These are phyloP conservation scores for Lasioglossum malachurum DNA, from an alignment of 2,888 invertebrate genomes.

Conservation along the genomic window DNA sequence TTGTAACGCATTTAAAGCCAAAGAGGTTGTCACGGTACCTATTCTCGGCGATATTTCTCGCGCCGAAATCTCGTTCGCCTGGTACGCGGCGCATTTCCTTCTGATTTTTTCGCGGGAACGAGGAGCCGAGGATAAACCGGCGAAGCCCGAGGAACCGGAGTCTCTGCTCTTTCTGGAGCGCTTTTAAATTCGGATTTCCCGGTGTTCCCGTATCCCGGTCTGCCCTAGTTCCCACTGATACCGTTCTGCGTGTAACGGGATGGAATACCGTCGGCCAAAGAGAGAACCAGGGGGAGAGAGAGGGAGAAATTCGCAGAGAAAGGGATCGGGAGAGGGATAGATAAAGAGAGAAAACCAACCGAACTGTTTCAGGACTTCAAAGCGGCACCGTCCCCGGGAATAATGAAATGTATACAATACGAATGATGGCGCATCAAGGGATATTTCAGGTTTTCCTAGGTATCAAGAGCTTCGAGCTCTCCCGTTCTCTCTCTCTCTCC, in stretches of 20 bases:
- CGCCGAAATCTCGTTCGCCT: slow-evolving; percentile 7
- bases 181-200: slow-evolving; percentile 57
- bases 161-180: slow-evolving; percentile 47
- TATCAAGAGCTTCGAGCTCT: slow-evolving; percentile 23
- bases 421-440: slow-evolving; percentile 25
- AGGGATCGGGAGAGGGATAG: neutral
- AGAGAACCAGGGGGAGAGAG: neutral
- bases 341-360: slow-evolving; percentile 8
- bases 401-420: slow-evolving; percentile 60
- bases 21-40: neutral
- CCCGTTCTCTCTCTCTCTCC: neutral
- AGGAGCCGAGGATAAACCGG: slow-evolving; percentile 33
- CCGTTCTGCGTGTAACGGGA: slow-evolving; percentile 53
- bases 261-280: slow-evolving; percentile 25
- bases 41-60: slow-evolving; percentile 1
- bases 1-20: slow-evolving; percentile 11
- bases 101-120: slow-evolving; percentile 21
- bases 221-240: slow-evolving; percentile 53
- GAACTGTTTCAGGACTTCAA: slow-evolving; percentile 52
- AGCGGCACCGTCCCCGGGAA: slow-evolving; percentile 47
- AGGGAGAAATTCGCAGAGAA: neutral
- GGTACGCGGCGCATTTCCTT: slow-evolving; percentile 16
- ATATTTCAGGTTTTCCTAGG: slow-evolving; percentile 27
- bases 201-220: slow-evolving; percentile 47
- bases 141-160: slow-evolving; percentile 26